Evolutionary conservation across 2,888 invertebrate species (phyloP), one percentile per base, ranked within the genome.

Genomic region (Thera britannica): DNA sequence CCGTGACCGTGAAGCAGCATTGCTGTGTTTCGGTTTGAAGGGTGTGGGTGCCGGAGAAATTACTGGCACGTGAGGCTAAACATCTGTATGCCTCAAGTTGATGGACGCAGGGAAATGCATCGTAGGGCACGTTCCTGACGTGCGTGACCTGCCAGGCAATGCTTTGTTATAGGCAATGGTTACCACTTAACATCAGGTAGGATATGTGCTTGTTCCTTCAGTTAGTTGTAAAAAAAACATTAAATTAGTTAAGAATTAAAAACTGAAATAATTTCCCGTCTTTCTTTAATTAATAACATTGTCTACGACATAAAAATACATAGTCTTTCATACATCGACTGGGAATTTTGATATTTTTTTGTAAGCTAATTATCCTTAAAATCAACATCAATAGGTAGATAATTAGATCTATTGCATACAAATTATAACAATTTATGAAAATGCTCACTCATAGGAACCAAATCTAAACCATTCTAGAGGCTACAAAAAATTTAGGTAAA

Each of bases 251-350:
- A 23, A 23, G 23, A 23, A 23, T 23, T 23, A 23, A 23, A 23
- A 23, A 23, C 12, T 11, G 2, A 41, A 55, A 54, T 9, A 59
- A 5, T 23, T 54, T 52, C 23, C 61, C 38, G 11, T 35, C 38
- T n/a, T 62, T 23, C 49, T 62, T 59, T 59, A 62, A 59, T 67
- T 46, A 62, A 62, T 55, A 67, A 59, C 55, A 54, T 54, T 48
- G 38, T 62, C 54, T 62, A 48, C 48, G 62, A 58, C 38, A 58
- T 55, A 46, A 38, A 55, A 54, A 36, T 36, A 64, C 58, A 54
- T 8, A 46, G 35, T 56, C n/a, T 61, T 46, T 55, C 23, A 49
- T 51, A 60, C 48, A 41, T 65, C 65, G 55, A 65, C 65, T 57
- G 49, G 56, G 36, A 65, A 57, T 65, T 60, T 61, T 2, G 9